Base-by-base conservation (phyloP, 1,140 invertebrate species). In the Proctacanthus coquilletti region DNA sequence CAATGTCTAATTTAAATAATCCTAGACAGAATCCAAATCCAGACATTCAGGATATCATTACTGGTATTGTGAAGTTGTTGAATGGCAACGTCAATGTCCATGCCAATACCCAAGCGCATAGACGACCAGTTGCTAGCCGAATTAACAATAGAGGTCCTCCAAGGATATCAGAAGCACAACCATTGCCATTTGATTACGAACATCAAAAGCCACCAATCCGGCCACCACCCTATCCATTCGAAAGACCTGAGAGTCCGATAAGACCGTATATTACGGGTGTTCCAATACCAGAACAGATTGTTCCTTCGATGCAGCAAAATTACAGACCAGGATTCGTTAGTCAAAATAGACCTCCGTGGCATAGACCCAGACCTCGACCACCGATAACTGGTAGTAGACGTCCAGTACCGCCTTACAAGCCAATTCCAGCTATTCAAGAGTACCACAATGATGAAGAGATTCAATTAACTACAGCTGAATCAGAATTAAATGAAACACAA, bases 101-200 rank as follows among this genome's bases (percentile, higher is more conserved):
- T 46, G 72, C 75, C 1, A 80, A 81, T 47, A 74, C 72, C 0
- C 69, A 70, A 34, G 42, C 60, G n/a, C 54, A 64, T 4, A 53
- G 68, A 36, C 69, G 68, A 2, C 57, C 57, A 1, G 62, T 60
- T n/a, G 56, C 70, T 43, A 68, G 66, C 43, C 72, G 86, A 42
- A 91, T 91, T 21, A 93, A 93, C 49, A 88, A 91, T 52, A 64
- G 87, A 32, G 86, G 85, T 2, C 86, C 86, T 1, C 84, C 84
- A 0, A 68, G 80, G 34, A 80, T 85, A 35, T 74, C 79, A 0
- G 82, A 86, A 46, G 63, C 79, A 3, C 75, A 79, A 13, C 66
- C 70, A 2, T 48, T 81, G 20, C 73, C 71, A 2, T 63, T 73
- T 11, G 76, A 84, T 38, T 76, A 81, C 40, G 78, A 84, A 48